A percentile compares a stretch with the other conserved stretches of the same genome.
phyloP scores from a whole-genome alignment of 1,140 invertebrate genomes.

The Drosophila serrata region DNA sequence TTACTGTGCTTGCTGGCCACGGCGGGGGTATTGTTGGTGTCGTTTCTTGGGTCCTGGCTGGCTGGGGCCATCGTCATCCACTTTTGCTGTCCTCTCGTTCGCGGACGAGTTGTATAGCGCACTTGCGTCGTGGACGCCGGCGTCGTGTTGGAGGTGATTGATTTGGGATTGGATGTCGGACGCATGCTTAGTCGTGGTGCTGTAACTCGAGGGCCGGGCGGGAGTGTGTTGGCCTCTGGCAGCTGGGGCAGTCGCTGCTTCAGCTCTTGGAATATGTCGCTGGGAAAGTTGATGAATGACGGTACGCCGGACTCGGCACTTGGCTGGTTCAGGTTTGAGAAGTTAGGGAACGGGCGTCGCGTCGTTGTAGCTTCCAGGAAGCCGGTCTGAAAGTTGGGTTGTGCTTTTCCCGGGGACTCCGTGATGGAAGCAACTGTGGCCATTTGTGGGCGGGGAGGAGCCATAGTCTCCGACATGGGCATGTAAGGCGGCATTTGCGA shows the following conservation, averaged over 20 bases:
- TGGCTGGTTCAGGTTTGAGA: conserved; percentile 49
- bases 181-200: conserved; percentile 60
- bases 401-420: conserved; percentile 19
- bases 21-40: conserved; percentile 2
- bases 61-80: conserved; percentile 49
- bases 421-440: conserved; percentile 34
- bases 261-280: conserved; percentile 81
- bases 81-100: conserved; percentile 73
- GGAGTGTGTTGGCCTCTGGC: conserved; percentile 54
- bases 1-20: conserved; percentile 32
- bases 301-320: conserved; percentile 60
- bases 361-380: conserved; percentile 77
- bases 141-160: conserved; percentile 71
- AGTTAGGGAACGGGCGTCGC: conserved; percentile 64
- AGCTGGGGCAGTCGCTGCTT: conserved; percentile 66
- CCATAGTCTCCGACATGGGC: conserved; percentile 87
- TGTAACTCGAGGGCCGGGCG: conserved; percentile 55
- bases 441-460: conserved; percentile 73
- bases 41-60: conserved; percentile 14
- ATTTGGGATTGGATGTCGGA: conserved; percentile 63
- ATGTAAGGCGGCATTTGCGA: conserved; percentile 87
- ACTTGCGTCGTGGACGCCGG: conserved; percentile 35
- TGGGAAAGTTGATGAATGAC: conserved; percentile 81
- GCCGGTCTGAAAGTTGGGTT: conserved; percentile 56
- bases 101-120: conserved; percentile 66